Conservation (phyloP, 2,797 vertebrate genomes). For the Alca torda region DNA sequence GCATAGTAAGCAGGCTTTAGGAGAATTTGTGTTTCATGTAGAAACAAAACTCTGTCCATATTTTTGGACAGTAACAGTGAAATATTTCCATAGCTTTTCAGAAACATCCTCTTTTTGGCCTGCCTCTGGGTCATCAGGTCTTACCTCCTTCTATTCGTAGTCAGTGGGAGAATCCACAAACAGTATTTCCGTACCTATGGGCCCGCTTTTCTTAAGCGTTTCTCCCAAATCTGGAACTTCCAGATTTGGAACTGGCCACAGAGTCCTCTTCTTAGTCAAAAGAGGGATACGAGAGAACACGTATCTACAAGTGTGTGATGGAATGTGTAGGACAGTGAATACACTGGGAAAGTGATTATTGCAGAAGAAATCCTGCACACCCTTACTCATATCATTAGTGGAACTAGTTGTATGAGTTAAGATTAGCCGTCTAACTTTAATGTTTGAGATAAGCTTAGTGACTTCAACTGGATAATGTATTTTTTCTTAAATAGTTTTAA, state of each 20-base stretch:
- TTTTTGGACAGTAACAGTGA: neutral
- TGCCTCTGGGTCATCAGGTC: neutral
- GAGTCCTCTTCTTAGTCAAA: neutral
- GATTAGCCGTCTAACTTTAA: neutral
- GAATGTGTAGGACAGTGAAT: neutral
- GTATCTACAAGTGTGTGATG: neutral
- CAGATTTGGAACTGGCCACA: neutral
- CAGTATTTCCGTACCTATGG: fast-evolving
- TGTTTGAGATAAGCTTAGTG: neutral
- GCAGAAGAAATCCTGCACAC: neutral
- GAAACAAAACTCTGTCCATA: neutral
- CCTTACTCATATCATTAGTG: neutral
- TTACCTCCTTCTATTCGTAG: neutral
- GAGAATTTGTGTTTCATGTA: neutral
- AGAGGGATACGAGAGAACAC: neutral
- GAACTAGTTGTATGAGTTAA: neutral
- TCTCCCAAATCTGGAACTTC: neutral
- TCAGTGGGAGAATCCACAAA: neutral
- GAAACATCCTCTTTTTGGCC: neutral
- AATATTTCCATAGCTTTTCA: neutral
- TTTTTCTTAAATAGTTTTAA: neutral
- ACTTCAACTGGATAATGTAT: neutral
- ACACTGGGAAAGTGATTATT: neutral
- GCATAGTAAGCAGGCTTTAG: neutral
- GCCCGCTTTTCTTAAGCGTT: neutral